Percentiles rank a stretch among this genome's conserved stretches.
phyloP scores from a whole-genome alignment of 2,113 vertebrate species.

The Sylvietta virens region DNA sequence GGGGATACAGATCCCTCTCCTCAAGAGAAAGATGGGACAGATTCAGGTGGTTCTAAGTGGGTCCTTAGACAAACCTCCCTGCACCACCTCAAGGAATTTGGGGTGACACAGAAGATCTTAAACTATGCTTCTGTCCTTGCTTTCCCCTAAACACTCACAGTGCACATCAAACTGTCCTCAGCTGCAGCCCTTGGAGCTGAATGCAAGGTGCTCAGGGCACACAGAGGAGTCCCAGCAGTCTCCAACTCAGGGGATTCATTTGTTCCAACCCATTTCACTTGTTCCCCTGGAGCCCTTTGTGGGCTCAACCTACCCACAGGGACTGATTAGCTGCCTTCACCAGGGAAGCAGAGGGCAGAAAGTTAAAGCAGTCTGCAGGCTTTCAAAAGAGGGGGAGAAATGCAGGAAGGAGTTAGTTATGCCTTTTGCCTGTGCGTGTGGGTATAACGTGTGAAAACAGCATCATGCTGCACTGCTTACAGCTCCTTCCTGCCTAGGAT shows the following conservation, averaged over 20 bases:
- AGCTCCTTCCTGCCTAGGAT: neutral
- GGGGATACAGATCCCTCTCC: neutral
- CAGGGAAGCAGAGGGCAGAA: neutral
- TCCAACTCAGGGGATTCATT: neutral
- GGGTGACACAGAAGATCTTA: neutral
- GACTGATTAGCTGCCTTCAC: neutral
- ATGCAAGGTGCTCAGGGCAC: neutral
- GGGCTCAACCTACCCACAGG: rapidly evolving
- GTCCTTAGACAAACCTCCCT: neutral
- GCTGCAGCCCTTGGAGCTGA: neutral
- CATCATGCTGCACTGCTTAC: neutral
- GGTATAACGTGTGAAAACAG: neutral
- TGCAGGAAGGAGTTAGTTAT: neutral
- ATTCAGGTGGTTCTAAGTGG: neutral
- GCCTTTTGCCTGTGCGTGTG: rapidly evolving
- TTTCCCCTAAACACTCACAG: neutral
- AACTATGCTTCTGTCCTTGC: neutral
- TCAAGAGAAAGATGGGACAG: neutral
- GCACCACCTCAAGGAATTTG: neutral
- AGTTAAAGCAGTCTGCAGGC: neutral
- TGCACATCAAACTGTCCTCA: rapidly evolving
- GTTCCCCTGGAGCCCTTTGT: neutral
- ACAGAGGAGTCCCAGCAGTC: neutral
- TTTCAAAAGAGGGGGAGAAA: neutral
- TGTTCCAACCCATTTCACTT: neutral